Evolutionary conservation across 1,140 invertebrate genomes (phyloP).

Genomic region (Stenopsyche tienmushanensis): DNA sequence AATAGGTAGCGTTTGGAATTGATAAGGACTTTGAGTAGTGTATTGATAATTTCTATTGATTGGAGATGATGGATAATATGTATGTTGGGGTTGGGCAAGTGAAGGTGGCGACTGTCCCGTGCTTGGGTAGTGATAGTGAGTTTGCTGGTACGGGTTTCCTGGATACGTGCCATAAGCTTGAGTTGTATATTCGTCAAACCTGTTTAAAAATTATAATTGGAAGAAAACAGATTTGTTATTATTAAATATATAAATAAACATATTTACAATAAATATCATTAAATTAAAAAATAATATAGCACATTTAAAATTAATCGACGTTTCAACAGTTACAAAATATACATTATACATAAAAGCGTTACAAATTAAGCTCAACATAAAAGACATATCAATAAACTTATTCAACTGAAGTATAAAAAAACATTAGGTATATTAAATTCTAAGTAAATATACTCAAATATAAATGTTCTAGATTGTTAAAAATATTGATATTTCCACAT

Average conservation of each 20-base stretch:
- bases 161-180: constrained; percentile 33
- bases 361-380: too few relatives aligned
- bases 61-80: constrained; percentile 22
- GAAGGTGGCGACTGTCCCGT: constrained; percentile 22
- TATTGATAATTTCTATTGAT: constrained; percentile 14
- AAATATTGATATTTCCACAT: too few relatives aligned
- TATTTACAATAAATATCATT: not conserved
- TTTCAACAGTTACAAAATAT: not conserved
- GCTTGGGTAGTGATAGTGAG: constrained; percentile 28
- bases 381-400: too few relatives aligned
- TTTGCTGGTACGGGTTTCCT: constrained; percentile 29
- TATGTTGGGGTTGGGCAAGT: constrained; percentile 8
- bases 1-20: constrained; percentile 26
- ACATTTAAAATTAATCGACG: not conserved
- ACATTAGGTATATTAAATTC: not conserved
- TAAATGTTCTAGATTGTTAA: too few relatives aligned
- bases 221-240: constrained; percentile 16
- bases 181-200: constrained; percentile 37
- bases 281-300: not conserved
- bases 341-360: not conserved
- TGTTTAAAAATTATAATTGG: constrained; percentile 29
- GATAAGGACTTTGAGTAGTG: constrained; percentile 41
- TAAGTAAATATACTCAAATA: not conserved
- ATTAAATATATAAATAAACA: constrained; percentile 3
- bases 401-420: not conserved